These are phyloP conservation scores for Oxycera nigricornis DNA, from an alignment of 2,888 invertebrate species.

Conservation along the genomic window DNA sequence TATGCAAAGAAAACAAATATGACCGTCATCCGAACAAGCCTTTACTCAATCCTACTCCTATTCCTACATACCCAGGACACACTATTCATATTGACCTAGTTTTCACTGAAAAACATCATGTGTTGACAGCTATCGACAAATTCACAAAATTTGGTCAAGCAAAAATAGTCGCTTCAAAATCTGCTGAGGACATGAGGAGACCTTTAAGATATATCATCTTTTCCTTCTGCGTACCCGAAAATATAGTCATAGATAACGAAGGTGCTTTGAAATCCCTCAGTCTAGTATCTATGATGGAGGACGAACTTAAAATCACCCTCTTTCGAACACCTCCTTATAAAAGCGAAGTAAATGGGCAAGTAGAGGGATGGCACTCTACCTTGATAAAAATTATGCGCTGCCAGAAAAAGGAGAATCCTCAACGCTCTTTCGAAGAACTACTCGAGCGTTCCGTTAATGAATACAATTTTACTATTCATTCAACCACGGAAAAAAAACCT, in stretches of 20 bases:
- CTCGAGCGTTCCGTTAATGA: background rate
- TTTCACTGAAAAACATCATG: constrained; percentile 37
- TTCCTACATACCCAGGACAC: constrained; percentile 31
- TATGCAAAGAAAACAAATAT: constrained; percentile 41
- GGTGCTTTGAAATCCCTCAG: constrained; percentile 28
- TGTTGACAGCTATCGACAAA: constrained; percentile 44
- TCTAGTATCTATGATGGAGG: constrained; percentile 18
- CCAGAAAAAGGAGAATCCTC: constrained; percentile 33
- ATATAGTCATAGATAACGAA: constrained; percentile 38
- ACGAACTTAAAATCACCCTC: constrained; percentile 1
- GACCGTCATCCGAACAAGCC: constrained; percentile 37
- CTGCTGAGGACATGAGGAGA: constrained; percentile 25
- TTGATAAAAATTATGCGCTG: constrained; percentile 46
- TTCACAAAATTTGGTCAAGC: constrained; percentile 41
- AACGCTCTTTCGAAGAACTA: background rate
- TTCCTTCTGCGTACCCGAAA: constrained; percentile 30
- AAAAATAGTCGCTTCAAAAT: too few relatives aligned
- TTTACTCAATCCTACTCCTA: constrained; percentile 12
- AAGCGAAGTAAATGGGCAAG: constrained; percentile 42
- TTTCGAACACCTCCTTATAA: background rate
- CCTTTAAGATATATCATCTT: constrained; percentile 26
- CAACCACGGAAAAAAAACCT: background rate
- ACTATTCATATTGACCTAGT: constrained; percentile 35
- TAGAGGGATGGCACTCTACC: constrained; percentile 30
- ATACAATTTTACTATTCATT: background rate